Evolutionary conservation across 64 coral and sea anemone species (phyloP), one percentile per base, ranked within the genome.

Genomic region (Pachyseris speciosa): DNA sequence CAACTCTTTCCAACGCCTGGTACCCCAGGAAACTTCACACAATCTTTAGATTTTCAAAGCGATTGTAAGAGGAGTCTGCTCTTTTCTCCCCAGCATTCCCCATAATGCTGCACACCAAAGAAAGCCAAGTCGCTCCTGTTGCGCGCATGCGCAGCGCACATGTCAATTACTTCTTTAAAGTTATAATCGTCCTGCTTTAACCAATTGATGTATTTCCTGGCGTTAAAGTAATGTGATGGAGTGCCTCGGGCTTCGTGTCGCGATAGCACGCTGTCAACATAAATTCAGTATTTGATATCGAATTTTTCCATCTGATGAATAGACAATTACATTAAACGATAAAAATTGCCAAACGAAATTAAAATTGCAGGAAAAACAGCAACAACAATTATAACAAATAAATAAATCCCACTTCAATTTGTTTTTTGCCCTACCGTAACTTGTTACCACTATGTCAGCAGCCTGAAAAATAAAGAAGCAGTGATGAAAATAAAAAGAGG

Each of bases 111-210:
- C 16, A 78, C 29, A 9, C 74, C 74, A 28, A 78, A 78, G 5
- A 53, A 4, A 16, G 16, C 13, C 5, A 78, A 3, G 10, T 30
- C 45, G 16, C 45, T 28, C 40, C 22, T 52, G 29, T 29, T 34
- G 15, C 15, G 48, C 30, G 74, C 74, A 33, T 34, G 48, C 30
- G 47, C 27, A 17, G 74, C 74, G 30, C 74, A 78, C 47, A 78
- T 47, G 47, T 78, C 45, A 53, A 78, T 78, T 9, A 78, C 48
- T 57, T 51, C 55, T 78, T 55, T 55, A 9, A 78, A 78, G 74
- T 78, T 78, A 53, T 53, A 78, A 15, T 50, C 74, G n/a, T n/a
- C n/a, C 22, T 78, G 6, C 15, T 33, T 36, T 20, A 33, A 13
- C 74, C 74, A 78, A 16, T 37, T 48, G 4, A 78, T 22, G 48